Conservation (phyloP, 2,113 vertebrate species). For the Oenanthe oenanthe region DNA sequence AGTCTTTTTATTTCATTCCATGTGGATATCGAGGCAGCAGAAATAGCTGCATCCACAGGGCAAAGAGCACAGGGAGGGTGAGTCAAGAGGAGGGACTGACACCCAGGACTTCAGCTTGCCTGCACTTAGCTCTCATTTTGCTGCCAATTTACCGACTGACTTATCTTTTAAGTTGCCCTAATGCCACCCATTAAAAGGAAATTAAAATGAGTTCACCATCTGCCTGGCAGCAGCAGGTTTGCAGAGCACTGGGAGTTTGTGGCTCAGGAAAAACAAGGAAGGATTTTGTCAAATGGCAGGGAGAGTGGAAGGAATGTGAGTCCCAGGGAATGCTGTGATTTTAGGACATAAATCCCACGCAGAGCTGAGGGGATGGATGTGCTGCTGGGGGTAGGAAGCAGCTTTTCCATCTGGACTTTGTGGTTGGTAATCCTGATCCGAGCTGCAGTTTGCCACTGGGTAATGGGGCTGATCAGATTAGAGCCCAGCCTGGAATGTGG, state of each 20-base stretch:
- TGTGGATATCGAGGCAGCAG: not conserved
- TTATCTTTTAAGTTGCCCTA: not conserved
- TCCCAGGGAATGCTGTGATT: not conserved
- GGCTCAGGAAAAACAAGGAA: not conserved
- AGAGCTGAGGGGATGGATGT: accelerated
- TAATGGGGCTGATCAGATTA: constrained; percentile 49
- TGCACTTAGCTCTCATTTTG: not conserved
- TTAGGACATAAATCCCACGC: not conserved
- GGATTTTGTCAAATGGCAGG: not conserved
- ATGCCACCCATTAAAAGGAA: not conserved
- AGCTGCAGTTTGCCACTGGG: not conserved
- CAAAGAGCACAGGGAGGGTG: not conserved
- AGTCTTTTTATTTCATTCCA: accelerated
- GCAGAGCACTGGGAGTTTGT: not conserved
- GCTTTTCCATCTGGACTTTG: constrained; percentile 12
- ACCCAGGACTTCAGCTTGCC: not conserved
- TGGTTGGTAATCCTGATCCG: not conserved
- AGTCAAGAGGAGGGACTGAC: not conserved
- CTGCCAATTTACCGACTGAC: not conserved
- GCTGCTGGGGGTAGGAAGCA: not conserved
- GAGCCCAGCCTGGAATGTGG: not conserved
- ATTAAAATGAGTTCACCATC: not conserved
- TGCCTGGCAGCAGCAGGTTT: not conserved
- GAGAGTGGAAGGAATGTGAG: not conserved
- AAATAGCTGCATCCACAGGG: not conserved